phyloP scores from a whole-genome alignment of 2,888 invertebrate genomes.

The Leptinotarsa peninsularis region DNA sequence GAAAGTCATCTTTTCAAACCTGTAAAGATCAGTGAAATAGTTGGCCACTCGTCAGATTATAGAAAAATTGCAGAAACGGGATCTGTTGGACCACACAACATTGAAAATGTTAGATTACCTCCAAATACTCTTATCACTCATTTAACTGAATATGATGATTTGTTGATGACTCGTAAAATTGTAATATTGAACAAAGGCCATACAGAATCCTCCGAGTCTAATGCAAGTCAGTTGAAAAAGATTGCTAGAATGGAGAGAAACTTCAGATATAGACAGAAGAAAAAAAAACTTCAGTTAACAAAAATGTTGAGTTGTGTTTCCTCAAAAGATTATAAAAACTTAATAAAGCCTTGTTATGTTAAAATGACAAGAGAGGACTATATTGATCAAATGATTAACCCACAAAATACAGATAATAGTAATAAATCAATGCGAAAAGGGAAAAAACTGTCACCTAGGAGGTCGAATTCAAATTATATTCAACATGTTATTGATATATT shows the following conservation, averaged over 20 bases:
- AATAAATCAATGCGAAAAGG: neutral
- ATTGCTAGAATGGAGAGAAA: slow-evolving; percentile 1
- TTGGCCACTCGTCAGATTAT: neutral
- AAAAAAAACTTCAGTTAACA: neutral
- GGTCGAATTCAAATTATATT: neutral
- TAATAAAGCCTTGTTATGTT: slow-evolving; percentile 40
- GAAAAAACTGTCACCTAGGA: too few relatives aligned
- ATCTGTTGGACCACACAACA: neutral
- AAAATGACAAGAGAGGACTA: slow-evolving; percentile 27
- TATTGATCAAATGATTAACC: slow-evolving; percentile 29
- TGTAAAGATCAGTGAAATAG: slow-evolving; percentile 26
- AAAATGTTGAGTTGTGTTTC: neutral
- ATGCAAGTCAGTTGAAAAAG: neutral
- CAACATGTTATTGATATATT: slow-evolving; percentile 5
- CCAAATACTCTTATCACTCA: neutral
- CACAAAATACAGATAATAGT: neutral
- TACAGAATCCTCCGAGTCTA: neutral
- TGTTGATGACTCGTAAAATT: slow-evolving; percentile 45
- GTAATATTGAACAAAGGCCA: slow-evolving; percentile 38
- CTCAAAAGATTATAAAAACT: neutral
- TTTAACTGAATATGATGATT: slow-evolving; percentile 30
- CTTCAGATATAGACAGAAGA: slow-evolving; percentile 12
- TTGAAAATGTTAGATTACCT: neutral
- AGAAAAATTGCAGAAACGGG: neutral
- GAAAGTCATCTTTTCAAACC: slow-evolving; percentile 20